These are phyloP conservation scores for Gymnoscopelus microlampas DNA, from an alignment of 2,797 vertebrate species.

Conservation along the genomic window DNA sequence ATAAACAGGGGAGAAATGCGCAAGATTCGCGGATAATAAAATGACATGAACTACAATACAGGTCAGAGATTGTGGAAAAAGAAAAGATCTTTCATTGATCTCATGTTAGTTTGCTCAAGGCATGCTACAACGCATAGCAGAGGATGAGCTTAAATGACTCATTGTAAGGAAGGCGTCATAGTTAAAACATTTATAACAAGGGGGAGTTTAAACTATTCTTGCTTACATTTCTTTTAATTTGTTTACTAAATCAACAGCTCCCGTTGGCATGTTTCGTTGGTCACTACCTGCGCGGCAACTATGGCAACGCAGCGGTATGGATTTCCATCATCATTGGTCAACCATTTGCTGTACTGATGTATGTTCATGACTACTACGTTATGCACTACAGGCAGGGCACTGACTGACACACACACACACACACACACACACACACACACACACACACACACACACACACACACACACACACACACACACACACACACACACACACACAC, in stretches of 20 bases:
- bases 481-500: conserved; percentile 4
- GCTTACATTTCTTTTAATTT: neutral
- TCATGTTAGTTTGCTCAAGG: too few relatives aligned
- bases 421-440: neutral
- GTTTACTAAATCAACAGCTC: conserved; percentile 73
- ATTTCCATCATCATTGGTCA: conserved; percentile 92
- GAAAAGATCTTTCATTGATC: too few relatives aligned
- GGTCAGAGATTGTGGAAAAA: too few relatives aligned
- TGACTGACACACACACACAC: conserved; percentile 18
- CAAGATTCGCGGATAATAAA: too few relatives aligned
- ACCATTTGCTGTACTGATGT: conserved; percentile 91
- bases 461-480: conserved; percentile 12
- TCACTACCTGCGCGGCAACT: conserved; percentile 86
- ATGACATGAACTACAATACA: too few relatives aligned
- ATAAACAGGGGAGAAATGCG: too few relatives aligned
- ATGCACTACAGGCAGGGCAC: conserved; percentile 77
- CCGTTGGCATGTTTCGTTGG: conserved; percentile 90
- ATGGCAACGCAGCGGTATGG: conserved; percentile 92
- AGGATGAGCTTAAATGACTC: too few relatives aligned
- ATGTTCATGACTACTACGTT: conserved; percentile 94
- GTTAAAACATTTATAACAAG: too few relatives aligned
- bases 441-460: conserved; percentile 1
- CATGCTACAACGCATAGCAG: too few relatives aligned
- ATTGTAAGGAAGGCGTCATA: too few relatives aligned
- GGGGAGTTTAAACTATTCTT: neutral